phyloP scores from a whole-genome alignment of 1,140 invertebrate genomes.

The Drosophila punjabiensis region DNA sequence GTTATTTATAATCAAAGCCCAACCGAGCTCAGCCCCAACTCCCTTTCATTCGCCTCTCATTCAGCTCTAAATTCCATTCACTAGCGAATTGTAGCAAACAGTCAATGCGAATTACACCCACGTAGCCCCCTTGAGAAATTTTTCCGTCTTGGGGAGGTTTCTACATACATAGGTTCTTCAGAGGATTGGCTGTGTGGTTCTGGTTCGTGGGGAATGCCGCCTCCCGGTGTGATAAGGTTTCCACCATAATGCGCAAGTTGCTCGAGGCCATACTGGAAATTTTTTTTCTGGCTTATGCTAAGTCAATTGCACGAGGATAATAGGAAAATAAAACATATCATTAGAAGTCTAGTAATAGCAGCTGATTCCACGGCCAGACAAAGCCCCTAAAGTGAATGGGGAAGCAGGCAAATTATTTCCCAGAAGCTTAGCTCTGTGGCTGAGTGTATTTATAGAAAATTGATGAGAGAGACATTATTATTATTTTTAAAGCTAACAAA shows the following conservation, averaged over 20 bases:
- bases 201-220: conserved; percentile 17
- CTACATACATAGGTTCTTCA: not conserved
- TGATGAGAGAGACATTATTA: not conserved
- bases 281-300: conserved; percentile 10
- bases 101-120: conserved; percentile 46
- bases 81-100: conserved; percentile 64
- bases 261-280: conserved; percentile 25
- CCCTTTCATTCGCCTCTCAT: conserved; percentile 56
- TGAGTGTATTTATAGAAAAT: not conserved
- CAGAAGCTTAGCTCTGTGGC: not conserved
- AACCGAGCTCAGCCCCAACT: not conserved
- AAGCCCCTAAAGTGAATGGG: not conserved
- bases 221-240: conserved; percentile 27
- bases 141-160: not conserved
- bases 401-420: not conserved
- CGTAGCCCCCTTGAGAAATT: conserved; percentile 3
- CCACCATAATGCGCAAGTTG: conserved; percentile 27
- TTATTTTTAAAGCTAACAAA: not conserved
- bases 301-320: conserved; percentile 41
- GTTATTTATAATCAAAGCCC: conserved; percentile 77
- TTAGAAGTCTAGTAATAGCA: conserved; percentile 7
- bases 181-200: conserved; percentile 3
- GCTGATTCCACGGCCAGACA: conserved; percentile 14
- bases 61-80: conserved; percentile 71
- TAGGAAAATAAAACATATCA: conserved; percentile 35